Evolutionary conservation across 2,113 vertebrate genomes (phyloP).

Genomic region (Xerus inauris): DNA sequence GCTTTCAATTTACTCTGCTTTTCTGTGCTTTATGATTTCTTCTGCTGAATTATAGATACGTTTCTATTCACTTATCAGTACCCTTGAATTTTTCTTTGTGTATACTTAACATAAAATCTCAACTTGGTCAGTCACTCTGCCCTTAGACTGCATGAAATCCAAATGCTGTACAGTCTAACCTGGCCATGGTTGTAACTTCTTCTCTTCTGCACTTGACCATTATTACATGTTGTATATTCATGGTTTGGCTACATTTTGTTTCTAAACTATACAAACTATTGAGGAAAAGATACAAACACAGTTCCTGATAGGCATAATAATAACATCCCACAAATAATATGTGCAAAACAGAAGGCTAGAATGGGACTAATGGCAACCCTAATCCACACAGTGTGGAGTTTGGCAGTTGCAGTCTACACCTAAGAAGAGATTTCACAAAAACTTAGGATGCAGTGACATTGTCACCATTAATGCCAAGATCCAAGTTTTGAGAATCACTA

Average conservation of each 20-base stretch:
- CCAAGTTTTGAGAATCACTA: neutral
- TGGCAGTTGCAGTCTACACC: neutral
- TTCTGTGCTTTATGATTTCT: neutral
- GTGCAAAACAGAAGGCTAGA: neutral
- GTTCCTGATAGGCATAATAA: no score
- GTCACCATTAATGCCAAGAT: neutral
- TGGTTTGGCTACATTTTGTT: neutral
- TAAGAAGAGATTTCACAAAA: neutral
- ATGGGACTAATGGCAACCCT: neutral
- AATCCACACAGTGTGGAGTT: neutral
- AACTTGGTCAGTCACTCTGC: neutral
- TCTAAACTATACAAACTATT: neutral
- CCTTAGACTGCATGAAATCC: neutral
- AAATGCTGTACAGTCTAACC: accelerated
- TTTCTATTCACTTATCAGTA: neutral
- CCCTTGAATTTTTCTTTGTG: neutral
- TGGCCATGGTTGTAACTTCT: neutral
- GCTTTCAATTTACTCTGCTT: neutral
- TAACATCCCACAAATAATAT: neutral
- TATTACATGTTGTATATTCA: neutral
- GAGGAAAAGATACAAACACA: no score
- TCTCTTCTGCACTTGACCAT: neutral
- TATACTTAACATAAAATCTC: neutral
- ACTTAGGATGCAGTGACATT: neutral
- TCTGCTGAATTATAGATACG: neutral